These are phyloP conservation scores for Drosophila hydei DNA, from an alignment of 1,140 invertebrate species.

Conservation along the genomic window DNA sequence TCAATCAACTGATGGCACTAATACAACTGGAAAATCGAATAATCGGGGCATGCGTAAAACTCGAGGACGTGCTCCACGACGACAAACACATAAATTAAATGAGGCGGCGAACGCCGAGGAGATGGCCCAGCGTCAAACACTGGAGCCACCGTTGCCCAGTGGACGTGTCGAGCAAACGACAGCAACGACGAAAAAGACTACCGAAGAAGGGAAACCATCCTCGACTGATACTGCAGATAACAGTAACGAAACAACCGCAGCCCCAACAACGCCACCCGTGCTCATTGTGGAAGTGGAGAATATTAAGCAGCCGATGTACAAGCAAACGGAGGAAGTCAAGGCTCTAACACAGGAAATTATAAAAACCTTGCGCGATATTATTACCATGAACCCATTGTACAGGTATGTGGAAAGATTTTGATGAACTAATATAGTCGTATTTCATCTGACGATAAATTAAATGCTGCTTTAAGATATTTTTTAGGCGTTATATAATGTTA, in stretches of 20 bases:
- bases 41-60: constrained; percentile 85
- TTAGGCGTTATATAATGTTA: neutral
- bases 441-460: neutral
- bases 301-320: constrained; percentile 94
- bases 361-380: constrained; percentile 98
- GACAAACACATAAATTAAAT: constrained; percentile 20
- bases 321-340: constrained; percentile 97
- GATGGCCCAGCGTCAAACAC: constrained; percentile 42
- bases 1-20: constrained; percentile 56
- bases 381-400: constrained; percentile 97
- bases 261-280: constrained; percentile 84
- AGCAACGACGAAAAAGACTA: neutral
- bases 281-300: constrained; percentile 98
- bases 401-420: constrained; percentile 77
- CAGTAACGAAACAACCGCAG: constrained; percentile 67
- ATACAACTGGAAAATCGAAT: constrained; percentile 5
- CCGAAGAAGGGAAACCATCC: neutral
- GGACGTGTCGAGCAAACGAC: constrained; percentile 32
- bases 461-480: neutral
- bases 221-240: neutral
- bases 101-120: constrained; percentile 40
- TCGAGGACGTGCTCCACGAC: constrained; percentile 59
- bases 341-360: constrained; percentile 98
- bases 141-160: constrained; percentile 49
- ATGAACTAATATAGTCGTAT: neutral